Conservation (phyloP, 2,113 vertebrate genomes). For the Empidonax traillii region DNA sequence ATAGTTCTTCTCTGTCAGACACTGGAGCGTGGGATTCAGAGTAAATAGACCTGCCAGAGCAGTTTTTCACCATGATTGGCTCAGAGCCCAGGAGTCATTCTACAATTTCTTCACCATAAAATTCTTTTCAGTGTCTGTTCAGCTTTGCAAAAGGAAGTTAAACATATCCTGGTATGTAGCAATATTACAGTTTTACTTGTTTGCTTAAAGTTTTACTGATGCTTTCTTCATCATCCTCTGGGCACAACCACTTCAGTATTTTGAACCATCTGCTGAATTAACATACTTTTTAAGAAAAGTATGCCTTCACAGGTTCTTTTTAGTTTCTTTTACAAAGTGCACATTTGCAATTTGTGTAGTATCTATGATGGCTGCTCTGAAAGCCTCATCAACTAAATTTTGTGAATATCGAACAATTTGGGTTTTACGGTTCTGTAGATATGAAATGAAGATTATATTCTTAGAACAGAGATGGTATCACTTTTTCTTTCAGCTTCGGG, state of each 20-base stretch:
- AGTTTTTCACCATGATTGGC: background rate
- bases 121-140: background rate
- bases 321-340: background rate
- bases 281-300: background rate
- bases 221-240: background rate
- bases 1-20: background rate
- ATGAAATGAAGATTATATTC: background rate
- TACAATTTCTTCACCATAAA: background rate
- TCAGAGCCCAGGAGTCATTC: background rate
- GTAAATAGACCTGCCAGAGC: slow-evolving; percentile 5
- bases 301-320: background rate
- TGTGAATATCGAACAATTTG: background rate
- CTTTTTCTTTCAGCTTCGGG: background rate
- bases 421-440: background rate
- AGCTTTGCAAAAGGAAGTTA: background rate
- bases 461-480: background rate
- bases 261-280: slow-evolving; percentile 7
- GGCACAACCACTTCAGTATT: background rate
- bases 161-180: background rate
- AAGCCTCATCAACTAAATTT: background rate
- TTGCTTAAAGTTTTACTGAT: background rate
- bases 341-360: background rate
- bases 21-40: background rate
- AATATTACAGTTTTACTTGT: background rate
- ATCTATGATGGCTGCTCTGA: background rate